Evolutionary conservation across 2,113 vertebrate genomes (phyloP), one percentile per base, ranked within the genome.

Genomic region (Synchiropus splendidus): DNA sequence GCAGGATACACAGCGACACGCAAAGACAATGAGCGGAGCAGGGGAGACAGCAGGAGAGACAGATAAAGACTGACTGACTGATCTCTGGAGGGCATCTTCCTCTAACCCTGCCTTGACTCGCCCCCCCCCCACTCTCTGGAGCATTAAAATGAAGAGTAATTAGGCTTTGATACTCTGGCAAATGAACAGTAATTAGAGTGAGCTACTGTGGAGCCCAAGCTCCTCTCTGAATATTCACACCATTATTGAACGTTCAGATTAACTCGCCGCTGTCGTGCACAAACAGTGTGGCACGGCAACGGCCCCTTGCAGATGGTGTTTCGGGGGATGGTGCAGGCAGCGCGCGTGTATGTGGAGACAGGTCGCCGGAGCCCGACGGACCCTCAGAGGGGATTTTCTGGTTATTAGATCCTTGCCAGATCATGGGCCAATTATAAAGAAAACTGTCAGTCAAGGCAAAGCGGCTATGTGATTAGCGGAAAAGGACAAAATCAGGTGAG

Each of bases 391-490:
- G 92, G 92, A 94, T 97, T 95, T 97, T 93, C 89, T 97, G 92
- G 94, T 96, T 97, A 97, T 97, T 97, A 96, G 91, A 97, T 91
- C 92, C 86, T 89, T 85, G 84, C 91, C 90, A 96, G 92, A 97
- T 97, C 91, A 94, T 93, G 91, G 91, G 89, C 95, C 92, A 98
- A 97, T 98, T 97, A 98, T 94, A 94, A 92, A 92, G 92, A 96
- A 97, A 97, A 97, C 92, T 96, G 95, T 97, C 95, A 97, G 94
- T 96, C 94, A 95, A 90, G 90, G 87, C 89, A 90, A 92, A 93
- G 91, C 91, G 87, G 90, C 89, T 86, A 89, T 88, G 90, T 95
- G 92, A 97, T 97, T 98, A 97, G 92, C 88, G 88, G 89, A 89
- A 82, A 94, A 91, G 91, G 90, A 94, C 90, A 92, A 94, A 95